phyloP scores from a whole-genome alignment of 2,113 vertebrate genomes.

The Pelusios castaneus region DNA sequence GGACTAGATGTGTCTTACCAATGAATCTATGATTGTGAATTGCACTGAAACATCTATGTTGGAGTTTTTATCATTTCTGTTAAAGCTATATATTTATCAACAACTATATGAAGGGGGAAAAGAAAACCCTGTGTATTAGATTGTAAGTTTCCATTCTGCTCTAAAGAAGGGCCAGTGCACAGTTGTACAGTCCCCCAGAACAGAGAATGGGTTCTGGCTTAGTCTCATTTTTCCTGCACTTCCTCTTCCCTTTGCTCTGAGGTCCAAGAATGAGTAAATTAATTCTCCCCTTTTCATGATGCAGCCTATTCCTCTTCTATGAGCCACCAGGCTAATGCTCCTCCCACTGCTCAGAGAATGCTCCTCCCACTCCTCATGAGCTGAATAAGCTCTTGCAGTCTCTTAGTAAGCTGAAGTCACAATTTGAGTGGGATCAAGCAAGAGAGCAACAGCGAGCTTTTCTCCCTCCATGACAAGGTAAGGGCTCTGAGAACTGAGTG shows the following conservation, averaged over 20 bases:
- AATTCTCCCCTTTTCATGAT: background rate
- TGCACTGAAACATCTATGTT: accelerated
- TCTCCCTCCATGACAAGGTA: background rate
- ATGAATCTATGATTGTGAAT: background rate
- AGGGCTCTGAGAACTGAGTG: background rate
- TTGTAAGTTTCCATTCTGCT: background rate
- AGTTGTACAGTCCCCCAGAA: background rate
- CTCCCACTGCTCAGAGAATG: accelerated
- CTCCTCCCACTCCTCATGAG: background rate
- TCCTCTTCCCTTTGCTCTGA: background rate
- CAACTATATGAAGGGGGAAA: background rate
- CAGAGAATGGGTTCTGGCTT: background rate
- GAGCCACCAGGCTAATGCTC: background rate
- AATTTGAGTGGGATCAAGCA: background rate
- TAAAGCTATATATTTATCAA: background rate
- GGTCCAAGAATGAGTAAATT: background rate
- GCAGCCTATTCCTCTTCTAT: background rate
- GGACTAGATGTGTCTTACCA: background rate
- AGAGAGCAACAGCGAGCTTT: background rate
- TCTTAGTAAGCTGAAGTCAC: background rate
- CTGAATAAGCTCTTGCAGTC: background rate
- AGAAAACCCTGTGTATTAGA: background rate
- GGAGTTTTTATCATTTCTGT: background rate
- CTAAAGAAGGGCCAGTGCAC: background rate
- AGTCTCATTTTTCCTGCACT: background rate